Percentiles rank a stretch among this genome's conserved stretches.
Conservation (phyloP, 2,888 invertebrate species). For the Drosophila borborema region DNA sequence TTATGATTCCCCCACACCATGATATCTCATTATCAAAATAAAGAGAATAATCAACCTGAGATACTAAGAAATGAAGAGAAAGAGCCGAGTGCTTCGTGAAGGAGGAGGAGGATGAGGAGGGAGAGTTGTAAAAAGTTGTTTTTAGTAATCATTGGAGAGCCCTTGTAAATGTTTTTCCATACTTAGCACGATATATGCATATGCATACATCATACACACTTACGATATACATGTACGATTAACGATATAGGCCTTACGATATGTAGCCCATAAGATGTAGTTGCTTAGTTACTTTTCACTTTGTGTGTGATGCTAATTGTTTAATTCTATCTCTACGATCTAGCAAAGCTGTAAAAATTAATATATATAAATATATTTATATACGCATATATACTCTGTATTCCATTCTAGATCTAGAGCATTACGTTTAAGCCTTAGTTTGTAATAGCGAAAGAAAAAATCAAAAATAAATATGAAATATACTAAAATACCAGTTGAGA, state of each 20-base stretch:
- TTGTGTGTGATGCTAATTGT: slow-evolving; percentile 73
- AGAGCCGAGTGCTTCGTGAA: background rate
- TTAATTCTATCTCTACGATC: slow-evolving; percentile 50
- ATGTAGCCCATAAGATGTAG: slow-evolving; percentile 34
- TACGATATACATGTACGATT: slow-evolving; percentile 11
- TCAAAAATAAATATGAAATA: slow-evolving; percentile 60
- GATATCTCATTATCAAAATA: slow-evolving; percentile 38
- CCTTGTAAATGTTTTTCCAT: slow-evolving; percentile 67
- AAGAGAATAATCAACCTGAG: slow-evolving; percentile 43
- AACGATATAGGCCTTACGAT: slow-evolving; percentile 12
- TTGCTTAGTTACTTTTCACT: slow-evolving; percentile 48
- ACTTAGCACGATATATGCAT: slow-evolving; percentile 39
- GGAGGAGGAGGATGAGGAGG: background rate
- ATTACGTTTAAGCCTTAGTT: slow-evolving; percentile 54
- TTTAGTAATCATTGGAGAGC: slow-evolving; percentile 65
- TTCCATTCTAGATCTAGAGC: slow-evolving; percentile 6
- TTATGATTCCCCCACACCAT: slow-evolving; percentile 2
- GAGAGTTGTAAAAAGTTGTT: slow-evolving; percentile 72
- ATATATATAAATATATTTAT: slow-evolving; percentile 9
- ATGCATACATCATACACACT: background rate
- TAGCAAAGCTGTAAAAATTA: slow-evolving; percentile 74
- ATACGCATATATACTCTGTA: slow-evolving; percentile 15
- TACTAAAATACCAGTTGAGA: slow-evolving; percentile 18
- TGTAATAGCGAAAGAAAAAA: slow-evolving; percentile 80
- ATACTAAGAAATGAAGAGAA: slow-evolving; percentile 16